Conservation (phyloP, 1,140 invertebrate genomes). For the Branchinecta lynchi region DNA sequence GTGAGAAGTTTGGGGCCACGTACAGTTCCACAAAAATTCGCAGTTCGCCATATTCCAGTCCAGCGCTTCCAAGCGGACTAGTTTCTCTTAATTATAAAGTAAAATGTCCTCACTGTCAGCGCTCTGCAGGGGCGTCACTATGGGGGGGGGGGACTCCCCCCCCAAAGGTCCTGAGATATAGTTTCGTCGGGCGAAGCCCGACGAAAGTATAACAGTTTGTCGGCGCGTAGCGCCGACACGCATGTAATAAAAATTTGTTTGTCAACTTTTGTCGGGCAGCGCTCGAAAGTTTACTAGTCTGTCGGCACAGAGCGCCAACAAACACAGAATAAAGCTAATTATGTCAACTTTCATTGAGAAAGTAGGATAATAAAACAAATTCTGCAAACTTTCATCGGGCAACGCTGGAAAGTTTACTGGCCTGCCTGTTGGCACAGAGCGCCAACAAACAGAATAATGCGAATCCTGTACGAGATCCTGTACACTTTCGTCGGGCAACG, state of each 20-base stretch:
- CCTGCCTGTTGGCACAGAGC: neutral
- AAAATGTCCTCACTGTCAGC: too few relatives aligned
- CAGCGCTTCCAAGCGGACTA: too few relatives aligned
- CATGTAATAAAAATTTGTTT: neutral
- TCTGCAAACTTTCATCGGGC: too few relatives aligned
- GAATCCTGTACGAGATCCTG: neutral
- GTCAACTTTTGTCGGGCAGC: neutral
- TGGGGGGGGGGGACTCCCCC: too few relatives aligned
- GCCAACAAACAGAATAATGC: neutral
- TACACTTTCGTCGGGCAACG: neutral
- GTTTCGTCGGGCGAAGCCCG: neutral
- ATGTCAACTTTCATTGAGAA: too few relatives aligned
- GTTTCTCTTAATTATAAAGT: too few relatives aligned
- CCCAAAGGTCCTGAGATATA: too few relatives aligned
- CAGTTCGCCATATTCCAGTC: too few relatives aligned
- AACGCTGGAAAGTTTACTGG: too few relatives aligned
- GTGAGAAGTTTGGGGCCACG: too few relatives aligned
- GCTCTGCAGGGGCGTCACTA: too few relatives aligned
- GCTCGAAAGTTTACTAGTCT: constrained; percentile 1
- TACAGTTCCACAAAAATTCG: too few relatives aligned
- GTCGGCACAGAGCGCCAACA: neutral
- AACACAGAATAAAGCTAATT: neutral
- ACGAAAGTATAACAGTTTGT: neutral
- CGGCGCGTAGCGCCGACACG: neutral
- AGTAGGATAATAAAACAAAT: neutral